These are phyloP conservation scores for Gobiocypris rarus DNA, from an alignment of 2,113 vertebrate genomes.

Conservation along the genomic window DNA sequence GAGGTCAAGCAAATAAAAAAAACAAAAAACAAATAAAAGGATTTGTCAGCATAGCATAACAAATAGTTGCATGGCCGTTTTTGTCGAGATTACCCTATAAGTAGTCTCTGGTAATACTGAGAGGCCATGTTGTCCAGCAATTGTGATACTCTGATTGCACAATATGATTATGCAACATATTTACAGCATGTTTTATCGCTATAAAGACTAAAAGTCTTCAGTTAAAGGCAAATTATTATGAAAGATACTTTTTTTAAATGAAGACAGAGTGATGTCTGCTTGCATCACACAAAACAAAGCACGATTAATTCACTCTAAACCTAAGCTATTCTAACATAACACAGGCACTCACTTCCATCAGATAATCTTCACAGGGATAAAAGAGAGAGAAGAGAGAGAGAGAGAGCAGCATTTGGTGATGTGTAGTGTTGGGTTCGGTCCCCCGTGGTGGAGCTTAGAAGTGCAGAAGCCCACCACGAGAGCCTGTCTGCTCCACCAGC, in stretches of 20 bases:
- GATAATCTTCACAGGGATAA: conserved; percentile 10
- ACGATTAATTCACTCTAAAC: background rate
- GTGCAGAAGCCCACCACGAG: conserved; percentile 37
- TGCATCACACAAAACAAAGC: background rate
- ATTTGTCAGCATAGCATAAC: background rate
- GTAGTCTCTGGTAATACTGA: conserved; percentile 39
- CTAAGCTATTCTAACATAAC: background rate
- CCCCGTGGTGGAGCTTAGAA: conserved; percentile 13
- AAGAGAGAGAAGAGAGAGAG: background rate
- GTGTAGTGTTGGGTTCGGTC: conserved; percentile 18
- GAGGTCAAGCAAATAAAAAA: conserved; percentile 1
- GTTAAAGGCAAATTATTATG: background rate
- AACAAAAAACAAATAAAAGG: background rate
- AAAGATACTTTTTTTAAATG: conserved; percentile 14
- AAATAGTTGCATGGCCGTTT: background rate
- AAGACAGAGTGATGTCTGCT: background rate
- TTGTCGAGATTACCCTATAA: conserved; percentile 39
- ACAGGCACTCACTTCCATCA: background rate
- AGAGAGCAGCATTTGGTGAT: conserved; percentile 27
- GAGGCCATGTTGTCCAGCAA: conserved; percentile 67
- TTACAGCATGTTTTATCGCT: conserved; percentile 63
- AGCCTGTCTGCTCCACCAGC: conserved; percentile 54
- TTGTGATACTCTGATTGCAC: conserved; percentile 67
- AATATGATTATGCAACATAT: conserved; percentile 71
- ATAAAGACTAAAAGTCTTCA: conserved; percentile 48